Evolutionary conservation across 1,140 invertebrate species (phyloP).

Genomic region (Drosophila mauritiana): DNA sequence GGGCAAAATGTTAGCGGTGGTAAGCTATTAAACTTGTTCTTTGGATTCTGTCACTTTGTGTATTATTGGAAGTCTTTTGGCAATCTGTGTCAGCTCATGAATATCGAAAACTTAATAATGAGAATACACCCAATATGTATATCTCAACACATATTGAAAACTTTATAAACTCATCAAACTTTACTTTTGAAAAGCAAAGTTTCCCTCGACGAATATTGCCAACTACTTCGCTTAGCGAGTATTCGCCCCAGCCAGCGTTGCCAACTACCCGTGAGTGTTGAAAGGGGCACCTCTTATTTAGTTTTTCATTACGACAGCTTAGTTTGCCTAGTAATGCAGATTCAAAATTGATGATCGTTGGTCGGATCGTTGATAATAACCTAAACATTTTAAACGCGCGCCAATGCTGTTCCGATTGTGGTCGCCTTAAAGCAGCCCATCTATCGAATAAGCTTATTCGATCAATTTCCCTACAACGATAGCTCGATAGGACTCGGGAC

Average conservation of each 20-base stretch:
- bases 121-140: no score
- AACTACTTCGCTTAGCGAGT: not conserved
- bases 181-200: not conserved
- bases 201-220: not conserved
- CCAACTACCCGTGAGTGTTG: not conserved
- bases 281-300: not conserved
- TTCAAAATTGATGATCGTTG: not conserved
- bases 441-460: not conserved
- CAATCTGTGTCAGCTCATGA: no score
- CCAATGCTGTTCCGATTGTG: not conserved
- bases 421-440: not conserved
- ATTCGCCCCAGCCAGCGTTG: not conserved
- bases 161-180: no score
- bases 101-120: no score
- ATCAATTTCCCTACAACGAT: not conserved
- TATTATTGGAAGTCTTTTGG: no score
- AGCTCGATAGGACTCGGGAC: not conserved
- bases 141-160: no score
- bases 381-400: not conserved
- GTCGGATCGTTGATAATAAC: not conserved
- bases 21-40: rapidly evolving
- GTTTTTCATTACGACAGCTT: no score
- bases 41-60: no score
- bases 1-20: not conserved
- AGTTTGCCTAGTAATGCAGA: no score